A percentile compares a stretch with the other conserved stretches of the same genome.
Conservation (phyloP, 2,113 vertebrate genomes). For the Gobiocypris rarus region DNA sequence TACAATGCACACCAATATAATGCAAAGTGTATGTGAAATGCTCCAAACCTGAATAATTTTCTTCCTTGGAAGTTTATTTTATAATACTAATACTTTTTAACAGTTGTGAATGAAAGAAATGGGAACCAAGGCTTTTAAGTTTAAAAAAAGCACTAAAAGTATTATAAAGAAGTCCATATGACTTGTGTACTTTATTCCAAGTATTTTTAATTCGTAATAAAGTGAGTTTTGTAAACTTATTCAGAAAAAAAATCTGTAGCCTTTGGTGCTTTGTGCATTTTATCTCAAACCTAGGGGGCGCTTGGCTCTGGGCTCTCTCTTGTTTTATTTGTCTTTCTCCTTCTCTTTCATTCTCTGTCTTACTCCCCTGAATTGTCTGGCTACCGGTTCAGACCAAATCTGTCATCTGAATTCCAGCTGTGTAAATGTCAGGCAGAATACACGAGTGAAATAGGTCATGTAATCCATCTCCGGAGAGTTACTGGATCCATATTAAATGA, state of each 20-base stretch:
- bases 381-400: conserved; percentile 7
- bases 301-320: background rate
- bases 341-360: background rate
- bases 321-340: background rate
- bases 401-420: conserved; percentile 49
- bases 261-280: background rate
- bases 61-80: background rate
- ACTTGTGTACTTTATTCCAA: background rate
- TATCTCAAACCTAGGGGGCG: background rate
- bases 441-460: conserved; percentile 43
- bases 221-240: background rate
- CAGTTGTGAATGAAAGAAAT: background rate
- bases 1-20: background rate
- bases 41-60: background rate
- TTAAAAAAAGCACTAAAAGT: background rate
- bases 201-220: background rate
- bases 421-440: conserved; percentile 57
- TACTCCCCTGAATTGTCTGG: background rate
- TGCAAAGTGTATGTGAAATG: background rate
- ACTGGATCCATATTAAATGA: conserved; percentile 54
- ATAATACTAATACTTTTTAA: background rate
- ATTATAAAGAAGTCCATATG: background rate
- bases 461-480: conserved; percentile 49
- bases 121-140: background rate
- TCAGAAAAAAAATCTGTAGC: background rate